These are phyloP conservation scores for Corynorhinus townsendii DNA, from an alignment of 2,113 vertebrate genomes.

Conservation along the genomic window DNA sequence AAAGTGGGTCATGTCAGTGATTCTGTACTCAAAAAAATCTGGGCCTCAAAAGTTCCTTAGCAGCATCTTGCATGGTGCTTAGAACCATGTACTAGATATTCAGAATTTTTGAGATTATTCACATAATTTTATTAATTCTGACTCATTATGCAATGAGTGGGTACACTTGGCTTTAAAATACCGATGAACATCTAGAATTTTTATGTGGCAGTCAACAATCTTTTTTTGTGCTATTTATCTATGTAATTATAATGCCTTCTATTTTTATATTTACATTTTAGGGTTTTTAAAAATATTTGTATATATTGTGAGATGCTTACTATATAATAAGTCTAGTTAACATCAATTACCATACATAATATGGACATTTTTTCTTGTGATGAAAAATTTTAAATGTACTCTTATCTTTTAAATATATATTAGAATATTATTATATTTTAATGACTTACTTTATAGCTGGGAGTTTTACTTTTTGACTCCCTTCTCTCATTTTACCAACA, in stretches of 20 bases:
- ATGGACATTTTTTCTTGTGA: background rate
- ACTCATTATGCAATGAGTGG: background rate
- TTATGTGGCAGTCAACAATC: background rate
- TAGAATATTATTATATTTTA: background rate
- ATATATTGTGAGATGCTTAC: background rate
- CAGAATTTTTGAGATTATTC: background rate
- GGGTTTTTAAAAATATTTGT: background rate
- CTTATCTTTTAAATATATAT: background rate
- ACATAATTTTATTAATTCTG: background rate
- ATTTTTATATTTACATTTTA: background rate
- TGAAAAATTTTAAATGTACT: background rate
- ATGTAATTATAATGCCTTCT: background rate
- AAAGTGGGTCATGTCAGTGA: background rate
- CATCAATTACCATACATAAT: background rate
- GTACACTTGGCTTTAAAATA: background rate
- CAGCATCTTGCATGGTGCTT: background rate
- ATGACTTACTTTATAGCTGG: background rate
- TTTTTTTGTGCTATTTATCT: background rate
- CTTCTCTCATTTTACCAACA: background rate
- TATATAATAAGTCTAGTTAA: background rate
- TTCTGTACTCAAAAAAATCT: background rate
- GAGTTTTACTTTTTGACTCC: background rate
- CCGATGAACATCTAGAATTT: background rate
- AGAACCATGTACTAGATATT: background rate
- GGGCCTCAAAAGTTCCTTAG: background rate